Evolutionary conservation across 2,888 invertebrate species (phyloP), one percentile per base, ranked within the genome.

Genomic region (Lamproptera curius): DNA sequence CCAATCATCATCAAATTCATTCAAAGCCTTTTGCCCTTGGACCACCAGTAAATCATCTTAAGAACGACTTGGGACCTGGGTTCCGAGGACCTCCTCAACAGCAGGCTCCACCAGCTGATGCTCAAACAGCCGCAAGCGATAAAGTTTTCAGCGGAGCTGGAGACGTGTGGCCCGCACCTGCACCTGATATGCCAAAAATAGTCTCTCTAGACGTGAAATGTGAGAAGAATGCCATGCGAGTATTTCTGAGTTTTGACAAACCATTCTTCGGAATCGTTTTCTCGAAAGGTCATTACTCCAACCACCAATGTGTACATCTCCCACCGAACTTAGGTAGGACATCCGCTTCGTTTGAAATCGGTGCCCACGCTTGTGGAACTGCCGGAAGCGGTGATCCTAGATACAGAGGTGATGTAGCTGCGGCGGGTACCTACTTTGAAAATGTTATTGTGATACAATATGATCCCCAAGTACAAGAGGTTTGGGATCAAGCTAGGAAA

Each of bases 211-310:
- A 97, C 63, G 97, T 97, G 0, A 97, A 97, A 74, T 97, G 97
- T 75, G 97, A 97, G 78, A 97, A 97, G 73, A 96, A 94, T 67
- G 90, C 95, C 46, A 97, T 97, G 97, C 94, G 97, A 73, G 96
- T 97, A 0, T 96, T 95, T 65, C 90, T 97, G n/a, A 95, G 95
- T 55, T 97, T 97, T 67, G 97, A 97, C 67, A 95, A 96, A 67
- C 97, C 97, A 0, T 97, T 97, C 89, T 96, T 95, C 63, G 97
- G 97, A n/a, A 96, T 97, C 40, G 95, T 97, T 31, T 97, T 97
- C 88, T 96, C 96, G 53, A 97, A 97, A 76, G 97, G 97, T 1
- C 96, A 97, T 75, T 97, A 97, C 78, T 96, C 95, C 60, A 96
- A 97, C 70, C 93, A 94, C 44, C 95, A 96, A 71, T 97, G 97